Conservation (phyloP, 2,797 vertebrate species). For the Thalassophryne amazonica region DNA sequence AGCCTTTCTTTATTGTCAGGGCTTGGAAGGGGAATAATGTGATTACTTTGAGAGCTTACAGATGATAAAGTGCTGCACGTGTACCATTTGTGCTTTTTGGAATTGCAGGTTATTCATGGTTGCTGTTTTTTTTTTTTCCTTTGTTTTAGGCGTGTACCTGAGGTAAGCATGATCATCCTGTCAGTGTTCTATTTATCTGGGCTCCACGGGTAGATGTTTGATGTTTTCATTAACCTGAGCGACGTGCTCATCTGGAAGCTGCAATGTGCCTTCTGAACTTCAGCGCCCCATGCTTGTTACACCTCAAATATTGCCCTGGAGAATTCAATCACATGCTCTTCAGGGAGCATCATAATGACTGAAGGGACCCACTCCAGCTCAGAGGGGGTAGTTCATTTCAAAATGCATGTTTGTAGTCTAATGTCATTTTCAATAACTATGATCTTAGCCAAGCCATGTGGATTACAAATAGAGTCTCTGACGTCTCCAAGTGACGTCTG, state of each 20-base stretch:
- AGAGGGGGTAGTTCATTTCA: no score
- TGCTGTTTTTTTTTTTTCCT: constrained; percentile 42
- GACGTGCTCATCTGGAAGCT: constrained; percentile 45
- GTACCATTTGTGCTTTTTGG: constrained; percentile 13
- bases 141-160: constrained; percentile 23
- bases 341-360: constrained; percentile 43
- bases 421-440: no score
- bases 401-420: no score
- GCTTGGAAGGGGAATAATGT: constrained; percentile 25
- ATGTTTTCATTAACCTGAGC: constrained; percentile 77
- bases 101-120: constrained; percentile 34
- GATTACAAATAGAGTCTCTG: no score
- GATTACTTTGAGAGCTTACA: constrained; percentile 9
- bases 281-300: constrained; percentile 32
- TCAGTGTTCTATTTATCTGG: constrained; percentile 44
- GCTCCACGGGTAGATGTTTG: constrained; percentile 50
- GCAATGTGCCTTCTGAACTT: constrained; percentile 44
- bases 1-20: constrained; percentile 25
- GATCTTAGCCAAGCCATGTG: no score
- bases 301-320: constrained; percentile 40
- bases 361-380: constrained; percentile 29
- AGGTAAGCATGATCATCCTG: constrained; percentile 21
- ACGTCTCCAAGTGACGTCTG: no score
- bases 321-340: constrained; percentile 68
- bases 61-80: constrained; percentile 24